Evolutionary conservation across 2,888 invertebrate species (phyloP), one percentile per base, ranked within the genome.

Genomic region (Ophonus ardosiacus): DNA sequence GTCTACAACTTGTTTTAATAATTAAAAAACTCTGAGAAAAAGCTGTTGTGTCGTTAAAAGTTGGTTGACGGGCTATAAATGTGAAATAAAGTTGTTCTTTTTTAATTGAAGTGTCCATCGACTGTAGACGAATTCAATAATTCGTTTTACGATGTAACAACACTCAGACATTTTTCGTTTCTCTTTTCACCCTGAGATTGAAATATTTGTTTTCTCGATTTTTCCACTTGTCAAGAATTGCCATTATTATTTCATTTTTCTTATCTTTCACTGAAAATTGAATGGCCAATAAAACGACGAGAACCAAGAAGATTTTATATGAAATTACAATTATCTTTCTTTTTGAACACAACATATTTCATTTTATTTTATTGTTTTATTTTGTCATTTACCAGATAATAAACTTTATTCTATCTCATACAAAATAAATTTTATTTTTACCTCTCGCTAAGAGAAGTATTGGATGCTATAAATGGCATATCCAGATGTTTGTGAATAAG

Each of bases 41-140:
- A 31, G 68, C n/a, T 15, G 38, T 31, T 38, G 31, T 68, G 24
- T 68, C 38, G 31, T 68, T 68, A 68, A 68, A 68, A 68, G 24
- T 68, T 68, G 38, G 5, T 15, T n/a, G 68, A 68, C 38, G 31
- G 6, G 68, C n/a, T 68, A 38, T 68, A 68, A 31, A 68, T 38
- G 31, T 38, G 24, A 68, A n/a, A 68, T 65, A 68, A 68, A 68
- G 68, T 68, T 68, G 43, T 13, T 31, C 13, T 63, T 63, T 63
- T 68, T 68, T 68, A 68, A 68, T 68, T 68, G 68, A 68, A 68
- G 38, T 68, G 68, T 68, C 68, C 68, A 68, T 68, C 68, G 68
- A 15, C 7, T 31, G 13, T 24, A 63, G 18, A 0, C 24, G 63
- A 63, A 8, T 63, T 24, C 63, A 63, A 63, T 63, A 63, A 63